phyloP scores from a whole-genome alignment of 2,797 vertebrate species.

The Hippopotamyrus pictus region DNA sequence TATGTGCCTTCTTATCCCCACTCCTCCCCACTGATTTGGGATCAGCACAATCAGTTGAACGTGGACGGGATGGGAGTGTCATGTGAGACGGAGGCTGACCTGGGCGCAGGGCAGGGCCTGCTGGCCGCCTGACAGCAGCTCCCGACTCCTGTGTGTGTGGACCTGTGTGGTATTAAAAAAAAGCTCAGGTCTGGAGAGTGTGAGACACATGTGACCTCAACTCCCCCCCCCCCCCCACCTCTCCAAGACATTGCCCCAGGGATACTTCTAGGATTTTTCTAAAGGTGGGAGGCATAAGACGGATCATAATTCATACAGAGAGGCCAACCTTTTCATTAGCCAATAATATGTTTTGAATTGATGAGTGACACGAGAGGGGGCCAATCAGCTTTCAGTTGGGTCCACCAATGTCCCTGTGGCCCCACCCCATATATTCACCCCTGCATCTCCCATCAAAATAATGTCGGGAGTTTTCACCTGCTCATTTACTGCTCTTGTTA shows the following conservation, averaged over 20 bases:
- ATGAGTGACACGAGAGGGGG: not conserved
- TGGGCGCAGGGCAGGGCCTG: constrained; percentile 51
- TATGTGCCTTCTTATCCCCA: not conserved
- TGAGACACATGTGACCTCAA: not conserved
- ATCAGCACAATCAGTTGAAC: not conserved
- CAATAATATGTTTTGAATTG: not conserved
- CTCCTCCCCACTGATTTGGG: not conserved
- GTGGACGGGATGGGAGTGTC: not conserved
- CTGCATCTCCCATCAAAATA: not conserved
- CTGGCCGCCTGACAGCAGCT: constrained; percentile 55
- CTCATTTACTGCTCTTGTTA: not conserved
- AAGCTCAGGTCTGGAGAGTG: not conserved
- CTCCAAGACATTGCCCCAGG: not conserved
- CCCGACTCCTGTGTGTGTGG: constrained; percentile 57
- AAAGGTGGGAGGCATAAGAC: not conserved
- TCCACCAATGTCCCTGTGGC: not conserved
- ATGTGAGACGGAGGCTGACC: constrained; percentile 51
- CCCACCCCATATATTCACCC: not conserved
- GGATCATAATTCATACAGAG: not conserved
- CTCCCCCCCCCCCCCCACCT: not conserved
- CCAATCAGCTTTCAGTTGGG: not conserved
- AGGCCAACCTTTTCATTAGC: not conserved
- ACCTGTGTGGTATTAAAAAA: constrained; percentile 43
- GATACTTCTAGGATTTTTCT: not conserved
- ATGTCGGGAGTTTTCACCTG: not conserved